Conservation (phyloP, 2,888 invertebrate species). For the Pollenia labialis region DNA sequence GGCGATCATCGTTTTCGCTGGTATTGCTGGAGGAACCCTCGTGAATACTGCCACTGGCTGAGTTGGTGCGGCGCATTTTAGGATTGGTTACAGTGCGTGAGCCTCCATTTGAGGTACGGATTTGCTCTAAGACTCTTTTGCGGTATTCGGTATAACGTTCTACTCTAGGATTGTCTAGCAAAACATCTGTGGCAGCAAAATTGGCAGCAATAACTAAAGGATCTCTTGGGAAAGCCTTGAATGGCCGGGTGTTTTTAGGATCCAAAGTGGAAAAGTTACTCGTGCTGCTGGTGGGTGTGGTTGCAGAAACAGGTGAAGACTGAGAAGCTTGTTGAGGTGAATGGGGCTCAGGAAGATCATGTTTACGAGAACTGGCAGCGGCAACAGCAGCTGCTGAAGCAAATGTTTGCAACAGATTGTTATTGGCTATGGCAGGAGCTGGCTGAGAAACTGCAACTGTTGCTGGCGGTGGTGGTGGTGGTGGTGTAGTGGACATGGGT, state of each 20-base stretch:
- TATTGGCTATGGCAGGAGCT: constrained; percentile 63
- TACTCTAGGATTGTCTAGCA: constrained; percentile 86
- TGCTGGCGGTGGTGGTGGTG: constrained; percentile 71
- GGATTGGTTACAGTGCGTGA: constrained; percentile 86
- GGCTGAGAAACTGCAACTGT: constrained; percentile 43
- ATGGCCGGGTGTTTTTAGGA: constrained; percentile 85
- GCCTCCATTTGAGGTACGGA: constrained; percentile 87
- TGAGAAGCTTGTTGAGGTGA: constrained; percentile 76
- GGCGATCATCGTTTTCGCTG: constrained; percentile 82
- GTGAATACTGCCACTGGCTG: constrained; percentile 79
- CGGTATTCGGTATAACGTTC: constrained; percentile 90
- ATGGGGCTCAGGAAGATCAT: constrained; percentile 54
- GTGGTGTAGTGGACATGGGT: constrained; percentile 69
- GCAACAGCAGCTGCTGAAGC: constrained; percentile 74
- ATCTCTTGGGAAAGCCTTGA: constrained; percentile 90
- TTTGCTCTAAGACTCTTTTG: constrained; percentile 87
- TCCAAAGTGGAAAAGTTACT: constrained; percentile 50
- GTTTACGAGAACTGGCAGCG: constrained; percentile 60
- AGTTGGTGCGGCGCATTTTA: constrained; percentile 88
- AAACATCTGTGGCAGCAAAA: constrained; percentile 85
- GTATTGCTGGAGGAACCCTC: constrained; percentile 80
- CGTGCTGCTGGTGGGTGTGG: constrained; percentile 74
- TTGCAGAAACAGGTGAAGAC: constrained; percentile 37
- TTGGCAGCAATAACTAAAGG: constrained; percentile 86
- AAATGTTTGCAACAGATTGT: constrained; percentile 75